Conservation (phyloP, 2,113 vertebrate species). For the Clupea harengus region DNA sequence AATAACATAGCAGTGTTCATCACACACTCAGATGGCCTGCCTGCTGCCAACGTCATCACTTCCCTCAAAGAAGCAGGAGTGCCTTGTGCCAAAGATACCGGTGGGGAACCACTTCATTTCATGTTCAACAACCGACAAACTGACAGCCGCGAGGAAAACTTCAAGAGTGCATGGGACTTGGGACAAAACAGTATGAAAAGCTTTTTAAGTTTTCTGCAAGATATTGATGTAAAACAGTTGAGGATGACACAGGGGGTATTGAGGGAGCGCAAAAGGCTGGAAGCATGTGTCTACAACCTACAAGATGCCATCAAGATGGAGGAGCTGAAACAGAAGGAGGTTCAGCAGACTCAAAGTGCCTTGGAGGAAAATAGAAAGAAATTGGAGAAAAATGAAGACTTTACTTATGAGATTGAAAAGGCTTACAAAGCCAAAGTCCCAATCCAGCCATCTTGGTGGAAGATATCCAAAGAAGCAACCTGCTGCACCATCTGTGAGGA, state of each 20-base stretch:
- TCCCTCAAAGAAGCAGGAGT: conserved; percentile 25
- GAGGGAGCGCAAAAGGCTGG: neutral
- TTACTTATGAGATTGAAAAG: neutral
- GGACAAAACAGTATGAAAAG: neutral
- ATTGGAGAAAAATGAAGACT: neutral
- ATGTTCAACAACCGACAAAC: conserved; percentile 35
- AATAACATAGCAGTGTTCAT: conserved; percentile 35
- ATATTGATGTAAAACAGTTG: neutral
- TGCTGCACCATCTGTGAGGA: neutral
- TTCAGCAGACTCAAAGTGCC: conserved; percentile 6
- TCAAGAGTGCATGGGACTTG: neutral
- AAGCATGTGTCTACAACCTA: neutral
- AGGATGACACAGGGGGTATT: neutral
- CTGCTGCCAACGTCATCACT: conserved; percentile 14
- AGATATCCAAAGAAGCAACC: neutral
- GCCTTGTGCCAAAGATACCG: conserved; percentile 24
- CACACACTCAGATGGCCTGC: conserved; percentile 32
- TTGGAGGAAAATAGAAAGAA: conserved; percentile 9
- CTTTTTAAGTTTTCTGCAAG: neutral
- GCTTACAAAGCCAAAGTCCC: neutral
- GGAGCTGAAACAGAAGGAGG: neutral
- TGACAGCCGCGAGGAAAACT: neutral
- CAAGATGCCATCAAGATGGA: neutral
- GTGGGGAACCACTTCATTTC: conserved; percentile 14
- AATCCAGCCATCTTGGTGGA: neutral